Conservation (phyloP, 2,797 vertebrate genomes). For the Platyrinchus mystaceus region DNA sequence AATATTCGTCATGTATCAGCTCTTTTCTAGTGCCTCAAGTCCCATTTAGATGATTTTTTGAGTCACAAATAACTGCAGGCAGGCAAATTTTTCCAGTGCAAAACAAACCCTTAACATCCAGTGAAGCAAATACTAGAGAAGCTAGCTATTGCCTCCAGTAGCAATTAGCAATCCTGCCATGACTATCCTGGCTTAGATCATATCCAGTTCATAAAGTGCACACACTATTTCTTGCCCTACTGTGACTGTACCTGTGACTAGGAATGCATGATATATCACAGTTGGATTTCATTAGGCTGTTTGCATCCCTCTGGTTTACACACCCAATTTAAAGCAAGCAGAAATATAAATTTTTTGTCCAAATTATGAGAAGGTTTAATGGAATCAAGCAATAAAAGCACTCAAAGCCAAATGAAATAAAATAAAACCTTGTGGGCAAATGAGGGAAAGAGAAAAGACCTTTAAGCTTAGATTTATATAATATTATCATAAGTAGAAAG, state of each 20-base stretch:
- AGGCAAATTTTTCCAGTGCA: conserved; percentile 21
- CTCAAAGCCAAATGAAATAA: not conserved
- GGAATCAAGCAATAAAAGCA: not conserved
- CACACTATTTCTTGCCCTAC: not conserved
- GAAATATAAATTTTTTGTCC: not conserved
- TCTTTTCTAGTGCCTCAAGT: not conserved
- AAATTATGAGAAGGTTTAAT: not conserved
- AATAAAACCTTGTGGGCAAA: not conserved
- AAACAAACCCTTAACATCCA: conserved; percentile 39
- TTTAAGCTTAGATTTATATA: not conserved
- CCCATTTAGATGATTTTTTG: not conserved
- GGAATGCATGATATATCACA: not conserved
- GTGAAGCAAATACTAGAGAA: conserved; percentile 26
- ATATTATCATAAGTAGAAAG: not conserved
- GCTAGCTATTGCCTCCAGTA: conserved; percentile 31
- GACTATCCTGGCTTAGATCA: conserved; percentile 7
- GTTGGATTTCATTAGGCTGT: not conserved
- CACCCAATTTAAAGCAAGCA: not conserved
- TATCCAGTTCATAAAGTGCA: not conserved
- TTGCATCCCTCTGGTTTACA: not conserved
- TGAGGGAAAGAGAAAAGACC: not conserved
- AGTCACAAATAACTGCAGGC: conserved; percentile 47
- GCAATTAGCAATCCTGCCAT: conserved; percentile 36
- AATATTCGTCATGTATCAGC: not conserved
- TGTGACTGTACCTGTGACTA: not conserved